Base-by-base conservation (phyloP, 2,797 vertebrate genomes). In the Acestrorhynchus altus region DNA sequence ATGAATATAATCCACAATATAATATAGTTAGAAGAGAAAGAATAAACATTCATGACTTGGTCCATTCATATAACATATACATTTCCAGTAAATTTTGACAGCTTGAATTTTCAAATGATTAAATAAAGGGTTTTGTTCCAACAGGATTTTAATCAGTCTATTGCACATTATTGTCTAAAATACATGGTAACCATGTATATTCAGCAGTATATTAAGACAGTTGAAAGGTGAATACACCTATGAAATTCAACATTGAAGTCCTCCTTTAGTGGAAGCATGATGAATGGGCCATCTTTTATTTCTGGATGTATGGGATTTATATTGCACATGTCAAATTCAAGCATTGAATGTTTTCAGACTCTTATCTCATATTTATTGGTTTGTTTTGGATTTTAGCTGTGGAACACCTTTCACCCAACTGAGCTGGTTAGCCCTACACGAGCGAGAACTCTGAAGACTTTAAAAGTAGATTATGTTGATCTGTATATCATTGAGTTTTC, bases 401-500 rank as follows among this genome's bases (percentile, higher is more conserved):
- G 96, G 96, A 93, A 92, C 85, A 98, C 96, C 12, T 93, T 91
- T 74, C 94, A 94, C 18, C 88, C 86, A 0, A 95, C 95, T 0
- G 92, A 95, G 64, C 18, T 95, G 15, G 96, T 97, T 0, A 92
- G 90, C 1, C 94, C 95, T 16, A 77, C 91, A 0, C 82, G 98
- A 83, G 96, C 97, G 83, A 94, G 79, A 87, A 97, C 96, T 0
- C 87, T 98, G 59, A 86, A 92, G 73, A 39, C 52, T 12, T 83
- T 97, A 61, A 92, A 96, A 76, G 83, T 98, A 73, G 95, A 97
- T 82, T 97, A 96, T 0, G 92, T 98, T 1, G 96, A 98, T 76
- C 94, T 97, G 65, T 98, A 98, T 79, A 94, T 98, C 81, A 88
- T 97, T 46, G 97, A 98, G 86, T 49, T 97, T 52, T 96, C 96